phyloP scores from a whole-genome alignment of 1,140 invertebrate genomes.

The Formica selysi region DNA sequence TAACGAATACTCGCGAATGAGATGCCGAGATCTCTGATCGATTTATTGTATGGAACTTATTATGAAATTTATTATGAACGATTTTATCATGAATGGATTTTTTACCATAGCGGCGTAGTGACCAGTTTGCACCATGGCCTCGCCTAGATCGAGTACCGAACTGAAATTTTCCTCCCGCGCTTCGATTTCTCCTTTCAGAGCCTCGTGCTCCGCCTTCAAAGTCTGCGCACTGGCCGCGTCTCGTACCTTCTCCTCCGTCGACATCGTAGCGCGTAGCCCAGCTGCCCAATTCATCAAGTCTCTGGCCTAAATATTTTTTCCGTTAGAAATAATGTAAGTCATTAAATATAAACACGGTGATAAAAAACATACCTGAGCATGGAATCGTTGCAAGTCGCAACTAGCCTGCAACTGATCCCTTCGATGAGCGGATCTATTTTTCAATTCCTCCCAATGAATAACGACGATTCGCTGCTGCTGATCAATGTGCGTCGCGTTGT shows the following conservation, averaged over 20 bases:
- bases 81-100: too few species aligned
- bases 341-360: not conserved
- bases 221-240: slow-evolving; percentile 95
- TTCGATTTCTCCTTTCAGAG: slow-evolving; percentile 97
- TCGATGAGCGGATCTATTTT: slow-evolving; percentile 92
- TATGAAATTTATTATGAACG: too few species aligned
- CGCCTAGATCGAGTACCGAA: slow-evolving; percentile 92
- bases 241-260: slow-evolving; percentile 93
- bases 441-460: slow-evolving; percentile 95
- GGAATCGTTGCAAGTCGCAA: slow-evolving; percentile 95
- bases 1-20: slow-evolving; percentile 33
- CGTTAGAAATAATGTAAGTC: slow-evolving; percentile 15
- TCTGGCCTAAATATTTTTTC: slow-evolving; percentile 88
- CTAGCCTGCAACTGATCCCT: slow-evolving; percentile 94
- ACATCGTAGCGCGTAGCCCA: slow-evolving; percentile 92
- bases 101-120: slow-evolving; percentile 91
- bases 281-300: slow-evolving; percentile 96
- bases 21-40: not conserved
- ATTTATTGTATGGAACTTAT: too few species aligned
- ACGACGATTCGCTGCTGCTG: slow-evolving; percentile 94
- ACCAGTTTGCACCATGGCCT: slow-evolving; percentile 94
- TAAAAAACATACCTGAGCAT: slow-evolving; percentile 86
- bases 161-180: slow-evolving; percentile 95
- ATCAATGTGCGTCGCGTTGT: slow-evolving; percentile 95
- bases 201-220: slow-evolving; percentile 95